phyloP scores from a whole-genome alignment of 2,888 invertebrate species.

The Drosophila flavopinicola region DNA sequence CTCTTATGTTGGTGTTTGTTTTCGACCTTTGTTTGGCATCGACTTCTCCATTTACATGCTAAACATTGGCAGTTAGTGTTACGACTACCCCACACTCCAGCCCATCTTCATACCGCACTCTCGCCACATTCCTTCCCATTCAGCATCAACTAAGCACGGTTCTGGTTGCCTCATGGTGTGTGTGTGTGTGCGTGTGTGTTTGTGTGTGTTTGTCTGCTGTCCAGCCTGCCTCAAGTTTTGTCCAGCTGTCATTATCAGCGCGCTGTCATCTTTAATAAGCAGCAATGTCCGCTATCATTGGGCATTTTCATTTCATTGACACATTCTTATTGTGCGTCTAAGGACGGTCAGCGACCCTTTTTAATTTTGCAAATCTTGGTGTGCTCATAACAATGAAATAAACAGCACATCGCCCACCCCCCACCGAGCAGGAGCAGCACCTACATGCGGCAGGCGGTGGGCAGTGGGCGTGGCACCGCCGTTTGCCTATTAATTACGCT shows the following conservation, averaged over 20 bases:
- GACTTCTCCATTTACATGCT: slow-evolving; percentile 75
- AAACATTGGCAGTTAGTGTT: slow-evolving; percentile 54
- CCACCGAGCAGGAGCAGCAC: background rate
- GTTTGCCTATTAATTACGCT: slow-evolving; percentile 72
- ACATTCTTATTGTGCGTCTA: slow-evolving; percentile 67
- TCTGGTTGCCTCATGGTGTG: slow-evolving; percentile 32
- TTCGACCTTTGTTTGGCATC: slow-evolving; percentile 62
- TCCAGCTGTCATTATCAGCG: slow-evolving; percentile 58
- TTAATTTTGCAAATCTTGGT: slow-evolving; percentile 76
- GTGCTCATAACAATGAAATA: slow-evolving; percentile 72
- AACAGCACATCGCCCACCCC: slow-evolving; percentile 37
- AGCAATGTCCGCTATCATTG: slow-evolving; percentile 70
- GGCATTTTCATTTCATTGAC: slow-evolving; percentile 76
- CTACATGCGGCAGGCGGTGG: slow-evolving; percentile 13
- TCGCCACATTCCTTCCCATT: slow-evolving; percentile 8
- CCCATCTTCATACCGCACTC: background rate
- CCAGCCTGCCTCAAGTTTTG: slow-evolving; percentile 39
- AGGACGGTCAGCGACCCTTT: slow-evolving; percentile 76
- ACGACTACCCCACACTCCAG: slow-evolving; percentile 4
- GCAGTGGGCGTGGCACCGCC: slow-evolving; percentile 16
- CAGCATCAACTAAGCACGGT: slow-evolving; percentile 31
- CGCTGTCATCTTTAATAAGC: slow-evolving; percentile 80
- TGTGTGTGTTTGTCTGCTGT: slow-evolving; percentile 12
- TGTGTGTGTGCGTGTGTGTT: background rate
- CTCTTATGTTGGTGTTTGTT: slow-evolving; percentile 34